phyloP scores from a whole-genome alignment of 2,797 vertebrate species.

The Typhlichthys eigenmanni region DNA sequence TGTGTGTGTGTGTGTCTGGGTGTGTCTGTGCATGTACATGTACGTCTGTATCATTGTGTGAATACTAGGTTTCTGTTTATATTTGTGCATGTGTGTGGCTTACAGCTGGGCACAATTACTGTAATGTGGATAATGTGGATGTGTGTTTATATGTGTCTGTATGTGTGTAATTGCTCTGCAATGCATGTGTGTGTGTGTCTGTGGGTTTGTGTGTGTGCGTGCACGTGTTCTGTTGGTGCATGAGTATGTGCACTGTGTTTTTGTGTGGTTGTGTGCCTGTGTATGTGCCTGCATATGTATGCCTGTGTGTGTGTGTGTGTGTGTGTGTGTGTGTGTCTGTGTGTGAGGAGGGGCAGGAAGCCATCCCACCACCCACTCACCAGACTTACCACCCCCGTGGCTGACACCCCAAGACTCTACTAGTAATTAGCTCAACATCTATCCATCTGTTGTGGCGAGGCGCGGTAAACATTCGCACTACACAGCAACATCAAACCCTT shows the following conservation, averaged over 20 bases:
- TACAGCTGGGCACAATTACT: constrained; percentile 11
- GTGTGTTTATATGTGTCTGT: constrained; percentile 7
- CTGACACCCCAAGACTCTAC: constrained; percentile 75
- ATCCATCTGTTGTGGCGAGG: constrained; percentile 75
- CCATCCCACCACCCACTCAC: constrained; percentile 67
- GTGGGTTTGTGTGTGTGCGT: constrained; percentile 3
- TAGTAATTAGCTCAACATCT: constrained; percentile 76
- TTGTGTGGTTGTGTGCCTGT: constrained; percentile 13
- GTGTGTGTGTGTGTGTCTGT: constrained; percentile 15
- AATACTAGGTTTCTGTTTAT: no score
- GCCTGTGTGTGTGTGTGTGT: neutral
- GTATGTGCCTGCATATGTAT: neutral
- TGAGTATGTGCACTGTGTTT: constrained; percentile 14
- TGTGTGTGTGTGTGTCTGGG: constrained; percentile 2
- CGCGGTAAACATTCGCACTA: constrained; percentile 72
- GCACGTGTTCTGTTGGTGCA: constrained; percentile 9
- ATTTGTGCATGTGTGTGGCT: neutral
- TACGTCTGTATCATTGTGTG: constrained; percentile 3
- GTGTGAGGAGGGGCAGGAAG: constrained; percentile 55
- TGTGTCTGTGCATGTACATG: constrained; percentile 20
- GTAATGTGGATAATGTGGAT: constrained; percentile 13
- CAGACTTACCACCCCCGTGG: constrained; percentile 72
- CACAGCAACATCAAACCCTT: constrained; percentile 64
- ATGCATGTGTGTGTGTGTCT: neutral
- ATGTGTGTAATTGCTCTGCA: constrained; percentile 10